phyloP scores from a whole-genome alignment of 2,113 vertebrate genomes.

The Cyrtonyx montezumae region DNA sequence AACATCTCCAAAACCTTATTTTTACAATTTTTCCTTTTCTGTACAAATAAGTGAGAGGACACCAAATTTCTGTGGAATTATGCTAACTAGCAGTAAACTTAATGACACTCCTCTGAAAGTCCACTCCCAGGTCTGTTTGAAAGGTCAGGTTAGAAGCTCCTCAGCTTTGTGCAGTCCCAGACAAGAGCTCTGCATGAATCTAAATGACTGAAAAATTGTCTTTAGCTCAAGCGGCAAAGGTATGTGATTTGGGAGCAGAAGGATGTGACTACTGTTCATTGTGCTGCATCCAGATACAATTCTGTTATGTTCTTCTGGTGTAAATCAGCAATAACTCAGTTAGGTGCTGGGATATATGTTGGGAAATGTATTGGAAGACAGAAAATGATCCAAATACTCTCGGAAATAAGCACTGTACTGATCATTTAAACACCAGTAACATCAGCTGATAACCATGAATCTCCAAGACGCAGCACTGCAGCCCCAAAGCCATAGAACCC shows the following conservation, averaged over 20 bases:
- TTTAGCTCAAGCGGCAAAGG: neutral
- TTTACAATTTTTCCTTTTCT: neutral
- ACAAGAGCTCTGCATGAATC: neutral
- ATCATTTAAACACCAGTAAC: neutral
- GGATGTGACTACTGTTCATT: neutral
- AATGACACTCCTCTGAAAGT: neutral
- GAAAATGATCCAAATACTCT: neutral
- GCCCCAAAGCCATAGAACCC: neutral
- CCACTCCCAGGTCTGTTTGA: neutral
- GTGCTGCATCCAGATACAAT: neutral
- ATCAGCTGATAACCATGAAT: neutral
- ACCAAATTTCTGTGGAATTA: neutral
- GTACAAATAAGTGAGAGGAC: neutral
- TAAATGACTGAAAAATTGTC: neutral
- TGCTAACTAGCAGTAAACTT: neutral
- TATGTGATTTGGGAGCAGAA: slow-evolving; percentile 24
- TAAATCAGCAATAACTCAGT: neutral
- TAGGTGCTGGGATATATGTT: neutral
- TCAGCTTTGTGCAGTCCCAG: neutral
- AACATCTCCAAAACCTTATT: neutral
- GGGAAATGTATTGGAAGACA: neutral
- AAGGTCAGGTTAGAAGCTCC: slow-evolving; percentile 28
- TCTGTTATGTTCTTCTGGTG: neutral
- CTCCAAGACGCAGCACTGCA: neutral
- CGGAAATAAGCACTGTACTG: neutral